Base-by-base conservation (phyloP, 2,888 invertebrate genomes). In the Papilio protenor region DNA sequence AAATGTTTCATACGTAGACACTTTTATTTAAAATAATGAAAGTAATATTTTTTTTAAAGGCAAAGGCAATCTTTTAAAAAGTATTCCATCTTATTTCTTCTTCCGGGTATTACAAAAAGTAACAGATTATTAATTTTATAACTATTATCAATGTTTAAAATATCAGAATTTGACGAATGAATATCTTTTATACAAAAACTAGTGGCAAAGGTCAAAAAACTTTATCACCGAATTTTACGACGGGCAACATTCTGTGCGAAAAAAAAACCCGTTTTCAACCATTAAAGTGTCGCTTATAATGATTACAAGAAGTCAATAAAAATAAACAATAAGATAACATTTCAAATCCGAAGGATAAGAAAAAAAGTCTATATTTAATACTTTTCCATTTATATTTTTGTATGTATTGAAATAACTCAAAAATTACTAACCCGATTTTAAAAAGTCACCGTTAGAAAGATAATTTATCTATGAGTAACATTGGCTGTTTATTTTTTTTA, bases 191-290 rank as follows among this genome's bases (percentile, higher is more conserved):
- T 11, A 6, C 49, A 16, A 23, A 70, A 23, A 6, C 8, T 16
- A 71, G 49, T 71, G 23, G 49, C 23, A 71, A 71, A 71, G 27
- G 49, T 71, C 27, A 71, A 71, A 71, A 47, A 47, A 23, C 70
- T 21, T 27, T 8, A 33, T 18, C 18, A 33, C 27, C 33, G 16
- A 64, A 33, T 59, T 11, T 59, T 18, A 27, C 8, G 11, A 11
- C 33, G 23, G 16, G 14, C 23, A 55, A 59, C 2, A 70, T 12
- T 12, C 14, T 70, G 11, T 12, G 21, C 6, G 8, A 45, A 70
- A 70, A 21, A 8, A 45, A 69, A 71, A 45, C 45, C 14, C 47
- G 23, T 47, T 21, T n/a, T 12, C 21, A 12, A 59, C 6, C 23
- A 23, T 71, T 49, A 23, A 23, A 47, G 14, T 21, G 69, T 16